Conservation (phyloP, 2,797 vertebrate genomes). For the Pyrocephalus nanus region DNA sequence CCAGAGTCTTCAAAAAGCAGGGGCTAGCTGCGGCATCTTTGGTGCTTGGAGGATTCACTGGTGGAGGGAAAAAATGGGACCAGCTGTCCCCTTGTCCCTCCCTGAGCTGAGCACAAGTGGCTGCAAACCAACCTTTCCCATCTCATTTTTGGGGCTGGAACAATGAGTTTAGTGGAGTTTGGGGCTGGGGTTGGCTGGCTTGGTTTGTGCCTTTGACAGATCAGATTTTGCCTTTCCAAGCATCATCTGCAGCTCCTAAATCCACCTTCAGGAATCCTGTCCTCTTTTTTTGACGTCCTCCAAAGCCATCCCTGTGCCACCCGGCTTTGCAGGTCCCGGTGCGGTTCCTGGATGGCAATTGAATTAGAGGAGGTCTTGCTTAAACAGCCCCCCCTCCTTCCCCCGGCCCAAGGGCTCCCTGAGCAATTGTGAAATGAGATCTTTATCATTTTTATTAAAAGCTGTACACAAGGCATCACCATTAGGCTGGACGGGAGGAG, state of each 20-base stretch:
- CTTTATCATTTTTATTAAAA: slow-evolving; percentile 69
- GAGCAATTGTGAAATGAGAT: slow-evolving; percentile 40
- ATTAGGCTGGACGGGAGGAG: not conserved
- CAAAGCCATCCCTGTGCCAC: not conserved
- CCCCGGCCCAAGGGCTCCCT: not conserved
- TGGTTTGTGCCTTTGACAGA: accelerated
- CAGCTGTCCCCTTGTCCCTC: accelerated
- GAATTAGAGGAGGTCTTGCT: not conserved
- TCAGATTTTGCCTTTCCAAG: not conserved
- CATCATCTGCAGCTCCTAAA: not conserved
- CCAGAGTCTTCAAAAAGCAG: not conserved
- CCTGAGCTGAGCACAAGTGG: not conserved
- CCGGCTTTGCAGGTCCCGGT: not conserved
- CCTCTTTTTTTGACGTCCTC: not conserved
- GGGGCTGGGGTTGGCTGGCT: not conserved
- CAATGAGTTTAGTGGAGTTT: not conserved
- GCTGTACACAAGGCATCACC: slow-evolving; percentile 30
- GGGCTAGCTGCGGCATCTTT: not conserved
- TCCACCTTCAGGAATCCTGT: not conserved
- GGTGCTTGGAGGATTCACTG: accelerated
- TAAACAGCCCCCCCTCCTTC: not conserved
- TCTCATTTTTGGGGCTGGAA: not conserved
- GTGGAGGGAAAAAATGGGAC: not conserved
- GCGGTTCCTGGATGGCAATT: not conserved
- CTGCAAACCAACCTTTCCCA: not conserved